phyloP scores from a whole-genome alignment of 2,797 vertebrate species.

The Tolypeutes matacus region DNA sequence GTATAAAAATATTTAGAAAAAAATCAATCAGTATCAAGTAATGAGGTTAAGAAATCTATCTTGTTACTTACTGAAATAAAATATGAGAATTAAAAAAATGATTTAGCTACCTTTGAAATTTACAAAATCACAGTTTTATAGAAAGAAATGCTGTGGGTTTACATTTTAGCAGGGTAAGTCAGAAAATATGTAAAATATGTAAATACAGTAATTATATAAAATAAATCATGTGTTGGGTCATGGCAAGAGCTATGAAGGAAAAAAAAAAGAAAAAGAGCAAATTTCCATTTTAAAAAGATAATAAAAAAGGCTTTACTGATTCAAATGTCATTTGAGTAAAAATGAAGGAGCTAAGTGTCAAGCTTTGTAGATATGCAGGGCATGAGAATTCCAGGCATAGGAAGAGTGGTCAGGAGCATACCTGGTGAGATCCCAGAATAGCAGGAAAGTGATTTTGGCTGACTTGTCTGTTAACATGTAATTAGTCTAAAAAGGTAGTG shows the following conservation, averaged over 20 bases:
- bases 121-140: background rate
- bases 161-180: background rate
- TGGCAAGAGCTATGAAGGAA: background rate
- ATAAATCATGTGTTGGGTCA: background rate
- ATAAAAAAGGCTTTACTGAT: background rate
- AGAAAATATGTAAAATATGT: background rate
- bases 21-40: background rate
- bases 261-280: background rate
- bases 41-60: background rate
- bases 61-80: background rate
- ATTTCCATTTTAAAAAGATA: background rate
- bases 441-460: background rate
- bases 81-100: background rate
- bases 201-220: background rate
- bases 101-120: background rate
- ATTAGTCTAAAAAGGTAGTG: background rate
- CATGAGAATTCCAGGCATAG: background rate
- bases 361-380: rapidly evolving
- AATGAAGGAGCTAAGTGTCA: too few relatives aligned
- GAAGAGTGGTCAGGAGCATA: background rate
- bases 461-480: background rate
- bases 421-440: background rate
- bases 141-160: background rate
- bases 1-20: background rate
- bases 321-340: background rate